These are phyloP conservation scores for Drosophila nebulosa DNA, from an alignment of 1,140 invertebrate genomes.

Conservation along the genomic window DNA sequence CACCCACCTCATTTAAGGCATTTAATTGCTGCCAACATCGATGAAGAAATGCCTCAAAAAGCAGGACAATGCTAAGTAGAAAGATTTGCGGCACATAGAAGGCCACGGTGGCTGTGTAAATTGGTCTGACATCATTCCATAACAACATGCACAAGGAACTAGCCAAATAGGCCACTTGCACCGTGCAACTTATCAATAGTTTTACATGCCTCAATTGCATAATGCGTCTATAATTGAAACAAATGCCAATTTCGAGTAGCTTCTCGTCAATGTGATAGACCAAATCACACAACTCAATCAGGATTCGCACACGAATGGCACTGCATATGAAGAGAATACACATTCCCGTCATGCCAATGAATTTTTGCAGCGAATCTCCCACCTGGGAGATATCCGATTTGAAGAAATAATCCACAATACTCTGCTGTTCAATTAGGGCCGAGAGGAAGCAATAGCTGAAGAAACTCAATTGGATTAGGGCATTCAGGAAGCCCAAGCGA, in stretches of 20 bases:
- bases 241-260: slow-evolving; percentile 55
- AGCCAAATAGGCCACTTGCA: slow-evolving; percentile 57
- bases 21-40: slow-evolving; percentile 70
- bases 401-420: slow-evolving; percentile 76
- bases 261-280: slow-evolving; percentile 52
- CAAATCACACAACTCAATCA: slow-evolving; percentile 55
- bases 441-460: slow-evolving; percentile 70
- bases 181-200: slow-evolving; percentile 40
- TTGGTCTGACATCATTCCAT: slow-evolving; percentile 59
- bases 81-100: slow-evolving; percentile 75
- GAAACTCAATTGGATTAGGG: slow-evolving; percentile 62
- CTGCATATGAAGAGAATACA: slow-evolving; percentile 61
- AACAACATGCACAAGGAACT: slow-evolving; percentile 65
- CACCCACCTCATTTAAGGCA: slow-evolving; percentile 57
- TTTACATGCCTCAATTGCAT: slow-evolving; percentile 55
- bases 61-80: slow-evolving; percentile 63
- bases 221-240: slow-evolving; percentile 63
- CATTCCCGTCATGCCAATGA: slow-evolving; percentile 69
- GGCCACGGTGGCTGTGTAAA: slow-evolving; percentile 62
- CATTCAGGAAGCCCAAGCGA: slow-evolving; percentile 66
- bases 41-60: slow-evolving; percentile 60
- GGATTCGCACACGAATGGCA: slow-evolving; percentile 37
- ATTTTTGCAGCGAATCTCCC: slow-evolving; percentile 72
- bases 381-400: slow-evolving; percentile 70
- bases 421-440: slow-evolving; percentile 63